Conservation (phyloP, 2,888 invertebrate genomes). For the Ceratothoa steindachneri region DNA sequence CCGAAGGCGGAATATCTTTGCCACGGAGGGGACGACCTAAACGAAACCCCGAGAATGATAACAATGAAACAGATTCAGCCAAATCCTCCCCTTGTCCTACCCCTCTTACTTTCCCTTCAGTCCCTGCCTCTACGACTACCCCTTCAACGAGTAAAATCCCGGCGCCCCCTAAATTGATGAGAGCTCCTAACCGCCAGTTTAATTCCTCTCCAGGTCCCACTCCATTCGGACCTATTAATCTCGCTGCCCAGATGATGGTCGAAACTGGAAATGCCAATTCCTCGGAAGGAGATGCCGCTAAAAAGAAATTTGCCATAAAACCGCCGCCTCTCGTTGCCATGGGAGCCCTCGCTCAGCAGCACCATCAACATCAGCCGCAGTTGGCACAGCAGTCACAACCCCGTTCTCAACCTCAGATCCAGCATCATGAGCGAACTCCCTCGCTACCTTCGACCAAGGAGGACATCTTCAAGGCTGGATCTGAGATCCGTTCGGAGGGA, state of each 20-base stretch:
- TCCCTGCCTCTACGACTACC: conserved; percentile 18
- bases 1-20: conserved; percentile 40
- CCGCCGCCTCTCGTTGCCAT: conserved; percentile 21
- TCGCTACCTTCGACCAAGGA: neutral
- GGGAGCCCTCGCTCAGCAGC: conserved; percentile 20
- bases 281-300: conserved; percentile 1
- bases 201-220: conserved; percentile 32
- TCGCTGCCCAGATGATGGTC: conserved; percentile 41
- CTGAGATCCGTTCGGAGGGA: neutral
- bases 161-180: conserved; percentile 27
- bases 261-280: conserved; percentile 19
- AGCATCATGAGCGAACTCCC: neutral
- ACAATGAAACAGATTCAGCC: conserved; percentile 1
- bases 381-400: neutral
- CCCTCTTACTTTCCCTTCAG: conserved; percentile 32
- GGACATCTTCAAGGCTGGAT: neutral
- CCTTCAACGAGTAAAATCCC: conserved; percentile 24
- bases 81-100: conserved; percentile 25
- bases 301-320: conserved; percentile 16
- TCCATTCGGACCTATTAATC: conserved; percentile 43
- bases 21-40: conserved; percentile 36
- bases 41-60: conserved; percentile 28
- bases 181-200: conserved; percentile 25
- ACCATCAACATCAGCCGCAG: neutral
- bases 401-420: neutral